phyloP scores from a whole-genome alignment of 2,888 invertebrate species.

The Morinoia aosen region DNA sequence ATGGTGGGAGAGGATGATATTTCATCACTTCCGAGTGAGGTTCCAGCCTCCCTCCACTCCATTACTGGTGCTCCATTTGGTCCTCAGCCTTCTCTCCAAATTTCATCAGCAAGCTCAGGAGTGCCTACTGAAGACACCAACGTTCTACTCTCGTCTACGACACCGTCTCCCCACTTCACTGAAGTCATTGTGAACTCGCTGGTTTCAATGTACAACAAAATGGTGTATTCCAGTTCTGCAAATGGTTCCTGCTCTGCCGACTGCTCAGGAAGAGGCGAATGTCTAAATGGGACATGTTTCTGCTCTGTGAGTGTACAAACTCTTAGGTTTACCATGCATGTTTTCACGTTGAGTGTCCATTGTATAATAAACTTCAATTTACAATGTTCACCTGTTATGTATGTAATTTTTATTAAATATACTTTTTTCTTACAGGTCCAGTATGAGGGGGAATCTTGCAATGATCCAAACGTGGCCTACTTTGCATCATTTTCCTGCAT shows the following conservation, averaged over 20 bases:
- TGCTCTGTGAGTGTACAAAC: slow-evolving; percentile 81
- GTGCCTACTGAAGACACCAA: not conserved
- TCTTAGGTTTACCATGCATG: not conserved
- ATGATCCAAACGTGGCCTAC: slow-evolving; percentile 86
- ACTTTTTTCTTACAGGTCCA: slow-evolving; percentile 73
- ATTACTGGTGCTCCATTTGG: slow-evolving; percentile 21
- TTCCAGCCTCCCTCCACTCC: slow-evolving; percentile 7
- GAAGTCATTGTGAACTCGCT: slow-evolving; percentile 61
- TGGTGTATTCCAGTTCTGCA: slow-evolving; percentile 58
- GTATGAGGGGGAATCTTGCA: slow-evolving; percentile 87
- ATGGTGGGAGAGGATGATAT: slow-evolving; percentile 43
- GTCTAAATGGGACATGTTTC: slow-evolving; percentile 90
- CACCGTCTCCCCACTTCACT: slow-evolving; percentile 27
- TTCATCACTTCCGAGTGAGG: slow-evolving; percentile 16
- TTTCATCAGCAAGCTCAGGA: not conserved
- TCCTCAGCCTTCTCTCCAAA: not conserved
- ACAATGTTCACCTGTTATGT: not conserved
- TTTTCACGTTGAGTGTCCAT: not conserved
- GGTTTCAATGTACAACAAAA: slow-evolving; percentile 60
- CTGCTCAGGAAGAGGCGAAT: slow-evolving; percentile 92
- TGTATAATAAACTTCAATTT: not conserved
- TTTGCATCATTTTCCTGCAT: slow-evolving; percentile 77
- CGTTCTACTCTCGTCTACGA: not conserved
- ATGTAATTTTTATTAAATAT: not conserved
- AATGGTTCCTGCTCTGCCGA: slow-evolving; percentile 77